Conservation (phyloP, 1,140 invertebrate species). For the Mylabris phalerata region DNA sequence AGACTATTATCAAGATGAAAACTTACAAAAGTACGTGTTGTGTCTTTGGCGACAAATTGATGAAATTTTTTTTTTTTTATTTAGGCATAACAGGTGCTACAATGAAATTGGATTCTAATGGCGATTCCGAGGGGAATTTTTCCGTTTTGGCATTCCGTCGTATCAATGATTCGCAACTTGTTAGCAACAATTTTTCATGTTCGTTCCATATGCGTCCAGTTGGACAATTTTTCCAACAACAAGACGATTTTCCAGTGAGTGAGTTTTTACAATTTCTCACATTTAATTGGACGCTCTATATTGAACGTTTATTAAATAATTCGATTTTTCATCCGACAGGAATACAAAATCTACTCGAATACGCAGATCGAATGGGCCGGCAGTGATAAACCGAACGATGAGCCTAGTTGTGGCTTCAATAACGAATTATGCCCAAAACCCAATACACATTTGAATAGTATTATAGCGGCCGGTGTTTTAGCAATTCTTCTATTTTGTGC, state of each 20-base stretch:
- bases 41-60: neutral
- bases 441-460: constrained; percentile 64
- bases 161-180: constrained; percentile 34
- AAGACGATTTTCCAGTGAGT: constrained; percentile 62
- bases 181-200: constrained; percentile 56
- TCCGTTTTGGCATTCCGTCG: constrained; percentile 78
- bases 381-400: constrained; percentile 73
- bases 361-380: constrained; percentile 73
- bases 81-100: constrained; percentile 86
- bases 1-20: constrained; percentile 65
- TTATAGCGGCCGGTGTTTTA: constrained; percentile 67
- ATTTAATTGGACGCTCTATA: no score
- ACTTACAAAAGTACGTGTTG: constrained; percentile 63
- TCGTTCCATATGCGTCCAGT: constrained; percentile 71
- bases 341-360: constrained; percentile 39
- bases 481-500: constrained; percentile 73
- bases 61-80: constrained; percentile 4
- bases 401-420: constrained; percentile 88
- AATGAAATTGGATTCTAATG: constrained; percentile 84
- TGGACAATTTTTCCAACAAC: constrained; percentile 67
- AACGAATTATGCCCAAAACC: constrained; percentile 70
- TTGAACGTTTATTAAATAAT: no score
- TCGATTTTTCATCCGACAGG: constrained; percentile 12
- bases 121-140: constrained; percentile 95
- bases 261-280: constrained; percentile 43